Percentiles rank a stretch among this genome's conserved stretches.
These are phyloP conservation scores for Macrosoma leucophasiata DNA, from an alignment of 2,888 invertebrate species.

Conservation along the genomic window DNA sequence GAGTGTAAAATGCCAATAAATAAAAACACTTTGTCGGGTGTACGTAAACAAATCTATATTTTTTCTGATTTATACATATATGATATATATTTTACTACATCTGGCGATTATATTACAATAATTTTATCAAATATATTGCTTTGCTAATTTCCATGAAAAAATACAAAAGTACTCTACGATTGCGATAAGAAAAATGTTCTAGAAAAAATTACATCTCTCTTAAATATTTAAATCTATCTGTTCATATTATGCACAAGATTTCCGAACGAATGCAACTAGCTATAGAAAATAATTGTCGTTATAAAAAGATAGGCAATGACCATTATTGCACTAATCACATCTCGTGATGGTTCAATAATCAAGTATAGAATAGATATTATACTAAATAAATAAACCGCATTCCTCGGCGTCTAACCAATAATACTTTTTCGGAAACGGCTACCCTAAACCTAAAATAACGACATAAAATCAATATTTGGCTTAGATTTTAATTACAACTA, in stretches of 20 bases:
- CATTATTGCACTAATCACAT: constrained; percentile 32
- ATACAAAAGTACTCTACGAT: constrained; percentile 69
- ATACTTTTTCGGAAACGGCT: constrained; percentile 66
- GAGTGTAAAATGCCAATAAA: too few species aligned
- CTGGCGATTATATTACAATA: constrained; percentile 51
- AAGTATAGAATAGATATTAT: constrained; percentile 31
- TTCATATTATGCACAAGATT: constrained; percentile 67
- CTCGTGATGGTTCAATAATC: constrained; percentile 29
- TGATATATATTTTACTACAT: constrained; percentile 60
- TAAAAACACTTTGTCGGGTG: constrained; percentile 47
- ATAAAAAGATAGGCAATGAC: constrained; percentile 33
- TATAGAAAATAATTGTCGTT: constrained; percentile 42
- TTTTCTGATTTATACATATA: constrained; percentile 63
- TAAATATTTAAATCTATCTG: constrained; percentile 42
- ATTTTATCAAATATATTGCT: constrained; percentile 71
- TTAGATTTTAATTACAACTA: constrained; percentile 73
- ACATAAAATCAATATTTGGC: constrained; percentile 74
- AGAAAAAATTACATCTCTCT: constrained; percentile 66
- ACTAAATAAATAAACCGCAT: constrained; percentile 67
- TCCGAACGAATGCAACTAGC: constrained; percentile 44
- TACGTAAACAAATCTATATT: constrained; percentile 72
- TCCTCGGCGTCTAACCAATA: constrained; percentile 53
- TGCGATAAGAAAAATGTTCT: constrained; percentile 61
- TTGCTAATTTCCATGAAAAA: constrained; percentile 65
- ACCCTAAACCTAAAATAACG: constrained; percentile 57